These are phyloP conservation scores for Cygnus buccinator DNA, from an alignment of 2,113 vertebrate species.

Conservation along the genomic window DNA sequence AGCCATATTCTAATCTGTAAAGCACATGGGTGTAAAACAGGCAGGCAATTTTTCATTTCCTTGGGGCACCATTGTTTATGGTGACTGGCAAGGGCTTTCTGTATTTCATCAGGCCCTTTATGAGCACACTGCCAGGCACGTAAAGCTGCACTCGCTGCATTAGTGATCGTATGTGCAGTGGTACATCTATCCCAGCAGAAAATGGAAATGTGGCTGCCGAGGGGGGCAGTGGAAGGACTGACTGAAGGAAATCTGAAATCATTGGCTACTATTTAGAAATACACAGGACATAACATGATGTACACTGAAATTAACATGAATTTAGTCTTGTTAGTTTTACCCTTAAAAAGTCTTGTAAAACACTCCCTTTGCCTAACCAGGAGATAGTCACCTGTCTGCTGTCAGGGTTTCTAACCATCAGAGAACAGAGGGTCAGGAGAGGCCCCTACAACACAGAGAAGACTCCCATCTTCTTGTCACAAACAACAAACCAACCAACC, in stretches of 20 bases:
- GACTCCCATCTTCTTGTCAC: background rate
- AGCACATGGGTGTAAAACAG: background rate
- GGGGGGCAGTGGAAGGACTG: background rate
- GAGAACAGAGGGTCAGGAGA: background rate
- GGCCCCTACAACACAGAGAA: background rate
- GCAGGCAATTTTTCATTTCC: constrained; percentile 43
- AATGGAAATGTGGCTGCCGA: background rate
- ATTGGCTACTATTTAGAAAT: background rate
- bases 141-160: rapidly evolving
- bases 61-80: background rate
- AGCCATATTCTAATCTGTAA: constrained; percentile 46
- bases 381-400: background rate
- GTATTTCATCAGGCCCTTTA: background rate
- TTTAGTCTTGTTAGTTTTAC: background rate
- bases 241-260: background rate
- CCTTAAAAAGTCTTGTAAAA: background rate
- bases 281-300: background rate
- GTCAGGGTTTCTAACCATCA: background rate
- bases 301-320: background rate
- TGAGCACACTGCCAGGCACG: background rate
- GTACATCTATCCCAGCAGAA: background rate
- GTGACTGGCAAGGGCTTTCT: background rate
- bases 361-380: background rate
- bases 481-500: background rate
- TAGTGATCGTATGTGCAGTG: background rate